Evolutionary conservation across 2,797 vertebrate genomes (phyloP).

Genomic region (Petrocephalus schoutedeni): DNA sequence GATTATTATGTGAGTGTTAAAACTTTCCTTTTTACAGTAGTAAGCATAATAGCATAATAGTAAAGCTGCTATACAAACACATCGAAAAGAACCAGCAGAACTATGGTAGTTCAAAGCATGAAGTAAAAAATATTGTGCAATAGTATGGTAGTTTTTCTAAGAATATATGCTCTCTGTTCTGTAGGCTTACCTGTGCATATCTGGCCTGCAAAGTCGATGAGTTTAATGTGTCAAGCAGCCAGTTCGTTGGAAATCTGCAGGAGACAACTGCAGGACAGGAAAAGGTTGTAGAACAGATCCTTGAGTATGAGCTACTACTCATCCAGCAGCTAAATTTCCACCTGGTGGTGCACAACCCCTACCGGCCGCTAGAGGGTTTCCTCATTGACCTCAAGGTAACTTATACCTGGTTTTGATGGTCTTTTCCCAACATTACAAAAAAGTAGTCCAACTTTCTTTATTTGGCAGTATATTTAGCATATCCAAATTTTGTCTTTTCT

Average conservation of each 20-base stretch:
- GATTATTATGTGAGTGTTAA: slow-evolving; percentile 85
- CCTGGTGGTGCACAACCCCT: slow-evolving; percentile 90
- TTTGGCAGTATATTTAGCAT: neutral
- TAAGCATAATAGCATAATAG: neutral
- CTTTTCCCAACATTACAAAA: neutral
- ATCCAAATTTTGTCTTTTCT: neutral
- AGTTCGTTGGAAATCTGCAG: slow-evolving; percentile 91
- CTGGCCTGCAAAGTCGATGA: slow-evolving; percentile 96
- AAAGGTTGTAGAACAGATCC: slow-evolving; percentile 81
- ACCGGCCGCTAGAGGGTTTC: slow-evolving; percentile 90
- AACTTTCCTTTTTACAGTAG: neutral
- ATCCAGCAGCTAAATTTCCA: slow-evolving; percentile 97
- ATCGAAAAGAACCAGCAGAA: neutral
- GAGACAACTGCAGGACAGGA: slow-evolving; percentile 77
- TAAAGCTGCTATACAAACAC: neutral
- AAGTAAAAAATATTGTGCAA: neutral
- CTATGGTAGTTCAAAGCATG: neutral
- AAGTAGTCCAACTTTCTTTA: neutral
- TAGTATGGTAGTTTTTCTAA: neutral
- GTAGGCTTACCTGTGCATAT: slow-evolving; percentile 80
- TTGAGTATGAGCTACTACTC: slow-evolving; percentile 88
- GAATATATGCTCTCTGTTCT: neutral
- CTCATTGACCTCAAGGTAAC: slow-evolving; percentile 90
- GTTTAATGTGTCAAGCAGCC: slow-evolving; percentile 93
- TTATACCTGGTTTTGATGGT: neutral